A percentile compares a stretch with the other conserved stretches of the same genome.
Evolutionary conservation across 1,140 invertebrate species (phyloP).

Genomic region (Atta colombica): DNA sequence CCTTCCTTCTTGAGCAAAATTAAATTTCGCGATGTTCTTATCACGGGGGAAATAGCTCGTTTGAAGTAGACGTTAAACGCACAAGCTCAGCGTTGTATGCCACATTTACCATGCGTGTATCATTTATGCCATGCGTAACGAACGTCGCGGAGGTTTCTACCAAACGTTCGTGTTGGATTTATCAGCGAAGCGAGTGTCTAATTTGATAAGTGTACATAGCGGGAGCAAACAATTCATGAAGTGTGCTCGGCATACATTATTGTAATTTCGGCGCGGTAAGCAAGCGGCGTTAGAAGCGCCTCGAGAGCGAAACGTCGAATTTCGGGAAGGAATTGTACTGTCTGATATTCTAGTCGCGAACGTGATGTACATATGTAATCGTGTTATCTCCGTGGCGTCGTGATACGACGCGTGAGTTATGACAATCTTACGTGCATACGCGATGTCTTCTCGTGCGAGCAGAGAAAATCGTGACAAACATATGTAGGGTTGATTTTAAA

Average conservation of each 20-base stretch:
- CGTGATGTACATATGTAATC: slow-evolving; percentile 59
- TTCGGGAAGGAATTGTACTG: slow-evolving; percentile 54
- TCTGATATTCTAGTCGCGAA: slow-evolving; percentile 55
- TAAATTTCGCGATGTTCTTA: slow-evolving; percentile 47
- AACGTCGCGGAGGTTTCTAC: slow-evolving; percentile 30
- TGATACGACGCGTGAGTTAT: slow-evolving; percentile 55
- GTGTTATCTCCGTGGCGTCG: slow-evolving; percentile 9
- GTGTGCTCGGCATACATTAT: slow-evolving; percentile 60
- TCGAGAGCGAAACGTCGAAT: slow-evolving; percentile 51
- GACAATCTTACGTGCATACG: slow-evolving; percentile 53
- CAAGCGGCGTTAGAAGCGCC: slow-evolving; percentile 31
- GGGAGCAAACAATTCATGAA: slow-evolving; percentile 49
- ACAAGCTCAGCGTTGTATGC: background rate
- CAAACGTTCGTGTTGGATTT: slow-evolving; percentile 49
- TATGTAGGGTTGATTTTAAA: background rate
- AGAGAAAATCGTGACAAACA: slow-evolving; percentile 8
- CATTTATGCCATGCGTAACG: slow-evolving; percentile 49
- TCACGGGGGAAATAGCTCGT: background rate
- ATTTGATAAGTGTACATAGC: slow-evolving; percentile 62
- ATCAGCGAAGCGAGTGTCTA: slow-evolving; percentile 48
- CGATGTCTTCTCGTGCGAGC: background rate
- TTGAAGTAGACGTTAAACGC: slow-evolving; percentile 21
- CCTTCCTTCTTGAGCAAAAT: background rate
- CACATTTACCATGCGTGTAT: slow-evolving; percentile 48
- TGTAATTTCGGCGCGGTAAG: slow-evolving; percentile 40